A percentile compares a stretch with the other conserved stretches of the same genome.
Conservation (phyloP, 2,797 vertebrate species). For the Balearica regulorum region DNA sequence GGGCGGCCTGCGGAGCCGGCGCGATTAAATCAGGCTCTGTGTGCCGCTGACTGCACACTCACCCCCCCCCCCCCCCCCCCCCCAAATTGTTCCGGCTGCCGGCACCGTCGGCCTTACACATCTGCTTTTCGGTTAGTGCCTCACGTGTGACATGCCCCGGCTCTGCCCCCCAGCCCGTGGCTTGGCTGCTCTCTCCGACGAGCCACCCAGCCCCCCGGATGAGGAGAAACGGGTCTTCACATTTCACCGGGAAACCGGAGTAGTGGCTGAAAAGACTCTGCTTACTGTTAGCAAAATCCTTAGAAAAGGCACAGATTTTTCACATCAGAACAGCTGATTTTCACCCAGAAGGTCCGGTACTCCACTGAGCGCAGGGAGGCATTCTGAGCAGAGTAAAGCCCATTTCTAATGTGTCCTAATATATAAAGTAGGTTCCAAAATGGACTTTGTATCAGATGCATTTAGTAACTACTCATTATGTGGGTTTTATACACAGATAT, state of each 20-base stretch:
- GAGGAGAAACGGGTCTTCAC: background rate
- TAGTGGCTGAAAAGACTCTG: background rate
- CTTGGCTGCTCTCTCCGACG: background rate
- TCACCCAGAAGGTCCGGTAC: background rate
- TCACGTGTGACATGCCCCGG: accelerated
- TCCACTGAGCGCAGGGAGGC: too few relatives aligned
- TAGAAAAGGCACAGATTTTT: background rate
- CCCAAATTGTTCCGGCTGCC: background rate
- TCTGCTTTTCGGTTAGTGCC: background rate
- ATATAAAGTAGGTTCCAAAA: background rate
- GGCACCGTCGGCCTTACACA: background rate
- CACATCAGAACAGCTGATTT: background rate
- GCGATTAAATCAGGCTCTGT: background rate
- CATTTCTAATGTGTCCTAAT: background rate
- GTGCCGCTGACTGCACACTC: background rate
- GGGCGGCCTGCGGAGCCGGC: background rate
- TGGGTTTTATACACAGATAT: background rate
- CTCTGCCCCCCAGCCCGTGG: background rate
- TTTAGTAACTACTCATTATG: background rate
- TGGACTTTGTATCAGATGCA: background rate
- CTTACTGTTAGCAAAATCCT: background rate
- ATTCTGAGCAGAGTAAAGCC: background rate
- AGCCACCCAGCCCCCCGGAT: too few relatives aligned
- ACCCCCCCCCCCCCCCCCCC: too few relatives aligned
- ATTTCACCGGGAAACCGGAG: background rate